Conservation (phyloP, 2,888 invertebrate genomes). For the Drosophila formosana region DNA sequence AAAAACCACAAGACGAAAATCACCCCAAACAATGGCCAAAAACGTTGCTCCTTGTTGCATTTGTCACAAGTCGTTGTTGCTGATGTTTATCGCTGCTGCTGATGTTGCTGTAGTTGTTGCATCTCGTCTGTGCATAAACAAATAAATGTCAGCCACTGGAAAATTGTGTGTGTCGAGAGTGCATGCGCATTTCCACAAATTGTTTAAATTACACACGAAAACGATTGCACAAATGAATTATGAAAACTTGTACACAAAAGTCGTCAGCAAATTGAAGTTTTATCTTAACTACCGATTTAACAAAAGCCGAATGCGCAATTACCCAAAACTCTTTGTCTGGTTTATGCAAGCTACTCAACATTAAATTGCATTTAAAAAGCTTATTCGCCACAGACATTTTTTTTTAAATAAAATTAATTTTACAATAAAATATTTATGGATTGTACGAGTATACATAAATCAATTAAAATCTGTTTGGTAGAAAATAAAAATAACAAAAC, state of each 20-base stretch:
- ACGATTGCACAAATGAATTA: slow-evolving; percentile 25
- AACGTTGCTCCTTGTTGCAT: slow-evolving; percentile 47
- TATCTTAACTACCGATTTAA: slow-evolving; percentile 22
- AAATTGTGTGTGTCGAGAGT: slow-evolving; percentile 20
- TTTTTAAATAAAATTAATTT: not conserved
- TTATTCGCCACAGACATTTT: not conserved
- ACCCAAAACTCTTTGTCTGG: slow-evolving; percentile 6
- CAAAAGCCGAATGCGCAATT: slow-evolving; percentile 9
- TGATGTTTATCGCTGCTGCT: slow-evolving; percentile 35
- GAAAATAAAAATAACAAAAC: not conserved
- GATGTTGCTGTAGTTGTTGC: slow-evolving; percentile 30
- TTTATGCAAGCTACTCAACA: not conserved
- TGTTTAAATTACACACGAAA: slow-evolving; percentile 45
- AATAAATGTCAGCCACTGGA: slow-evolving; percentile 57
- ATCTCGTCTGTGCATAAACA: slow-evolving; percentile 65
- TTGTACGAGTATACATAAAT: too few species aligned
- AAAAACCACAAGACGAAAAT: slow-evolving; percentile 64
- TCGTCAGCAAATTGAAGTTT: slow-evolving; percentile 13
- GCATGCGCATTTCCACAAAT: slow-evolving; percentile 23
- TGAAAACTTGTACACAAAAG: slow-evolving; percentile 12
- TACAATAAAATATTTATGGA: not conserved
- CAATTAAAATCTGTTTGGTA: not conserved
- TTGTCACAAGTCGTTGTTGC: slow-evolving; percentile 35
- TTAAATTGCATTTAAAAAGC: not conserved
- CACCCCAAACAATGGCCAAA: slow-evolving; percentile 44